Conservation (phyloP, 2,113 vertebrate species). For the Edolisoma coerulescens region DNA sequence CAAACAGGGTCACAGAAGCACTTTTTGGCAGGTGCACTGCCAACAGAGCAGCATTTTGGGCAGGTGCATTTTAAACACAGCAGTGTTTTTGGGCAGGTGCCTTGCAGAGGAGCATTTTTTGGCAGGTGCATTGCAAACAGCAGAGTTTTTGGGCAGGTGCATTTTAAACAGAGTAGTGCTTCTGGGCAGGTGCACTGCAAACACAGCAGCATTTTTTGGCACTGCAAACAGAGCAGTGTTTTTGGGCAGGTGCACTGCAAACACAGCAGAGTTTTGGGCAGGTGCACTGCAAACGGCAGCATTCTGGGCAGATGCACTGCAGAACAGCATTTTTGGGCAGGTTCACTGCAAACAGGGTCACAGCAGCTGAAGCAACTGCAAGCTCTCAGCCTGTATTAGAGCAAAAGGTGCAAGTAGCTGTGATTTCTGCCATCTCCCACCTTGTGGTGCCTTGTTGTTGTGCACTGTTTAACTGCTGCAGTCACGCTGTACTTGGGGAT, state of each 20-base stretch:
- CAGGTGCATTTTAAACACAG: no score
- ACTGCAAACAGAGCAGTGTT: not conserved
- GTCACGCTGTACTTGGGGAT: not conserved
- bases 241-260: not conserved
- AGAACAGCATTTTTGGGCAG: not conserved
- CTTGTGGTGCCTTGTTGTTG: not conserved
- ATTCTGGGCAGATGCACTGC: not conserved
- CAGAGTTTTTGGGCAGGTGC: not conserved
- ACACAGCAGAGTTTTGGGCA: no score
- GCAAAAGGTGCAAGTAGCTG: not conserved
- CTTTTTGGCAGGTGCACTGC: not conserved
- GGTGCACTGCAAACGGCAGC: not conserved
- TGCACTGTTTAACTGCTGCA: accelerated
- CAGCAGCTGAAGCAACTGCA: not conserved
- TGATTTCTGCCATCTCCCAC: not conserved
- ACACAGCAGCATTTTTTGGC: no score
- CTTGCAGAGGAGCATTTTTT: accelerated
- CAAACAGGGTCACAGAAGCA: no score
- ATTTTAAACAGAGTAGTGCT: no score
- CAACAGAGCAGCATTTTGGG: not conserved
- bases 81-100: no score
- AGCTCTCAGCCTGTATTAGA: not conserved
- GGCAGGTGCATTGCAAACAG: not conserved
- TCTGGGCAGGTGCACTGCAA: not conserved
- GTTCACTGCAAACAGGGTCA: not conserved